A percentile compares a stretch with the other conserved stretches of the same genome.
phyloP scores from a whole-genome alignment of 2,888 invertebrate genomes.

The Halocaridina rubra region DNA sequence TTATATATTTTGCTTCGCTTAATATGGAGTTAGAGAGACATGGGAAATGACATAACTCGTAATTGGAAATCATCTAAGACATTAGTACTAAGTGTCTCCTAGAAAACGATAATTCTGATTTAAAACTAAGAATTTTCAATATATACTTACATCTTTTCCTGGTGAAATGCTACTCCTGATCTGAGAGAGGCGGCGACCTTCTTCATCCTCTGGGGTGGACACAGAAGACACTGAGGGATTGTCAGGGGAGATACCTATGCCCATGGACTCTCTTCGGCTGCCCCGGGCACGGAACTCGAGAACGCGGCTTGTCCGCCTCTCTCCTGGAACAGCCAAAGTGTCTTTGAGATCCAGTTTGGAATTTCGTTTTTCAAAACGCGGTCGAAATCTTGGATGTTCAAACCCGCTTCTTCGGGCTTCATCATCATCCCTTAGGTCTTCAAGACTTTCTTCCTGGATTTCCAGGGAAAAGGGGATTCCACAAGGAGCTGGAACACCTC shows the following conservation, averaged over 20 bases:
- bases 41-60: no score
- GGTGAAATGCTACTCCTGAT: neutral
- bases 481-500: no score
- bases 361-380: neutral
- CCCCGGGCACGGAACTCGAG: neutral
- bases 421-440: slow-evolving; percentile 10
- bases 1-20: no score
- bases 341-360: slow-evolving; percentile 2
- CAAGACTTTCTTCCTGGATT: slow-evolving; percentile 29
- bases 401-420: neutral
- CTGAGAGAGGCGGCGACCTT: neutral
- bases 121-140: no score
- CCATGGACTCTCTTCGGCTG: neutral
- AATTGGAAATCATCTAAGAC: no score
- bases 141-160: slow-evolving; percentile 8
- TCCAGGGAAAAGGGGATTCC: slow-evolving; percentile 15
- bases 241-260: neutral
- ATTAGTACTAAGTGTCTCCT: no score
- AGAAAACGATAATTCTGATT: no score
- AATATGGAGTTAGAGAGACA: no score
- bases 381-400: neutral
- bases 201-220: slow-evolving; percentile 7
- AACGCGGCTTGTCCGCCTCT: neutral
- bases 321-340: slow-evolving; percentile 15
- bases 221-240: neutral